Evolutionary conservation across 2,797 vertebrate genomes (phyloP).

Genomic region (Trematomus bernacchii): DNA sequence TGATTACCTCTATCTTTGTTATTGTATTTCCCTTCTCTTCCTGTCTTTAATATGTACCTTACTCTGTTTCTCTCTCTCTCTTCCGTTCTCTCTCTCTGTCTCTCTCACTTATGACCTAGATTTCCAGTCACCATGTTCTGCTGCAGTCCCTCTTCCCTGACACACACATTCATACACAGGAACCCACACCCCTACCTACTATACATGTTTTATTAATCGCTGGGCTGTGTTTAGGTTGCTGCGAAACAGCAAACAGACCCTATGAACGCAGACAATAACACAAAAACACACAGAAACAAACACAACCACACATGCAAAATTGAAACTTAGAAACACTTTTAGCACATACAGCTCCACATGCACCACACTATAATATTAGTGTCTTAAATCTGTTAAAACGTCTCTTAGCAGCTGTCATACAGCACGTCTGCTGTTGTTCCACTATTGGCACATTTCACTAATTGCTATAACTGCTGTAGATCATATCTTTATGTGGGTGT

Average conservation of each 20-base stretch:
- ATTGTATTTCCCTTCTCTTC: background rate
- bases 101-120: conserved; percentile 60
- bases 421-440: conserved; percentile 4
- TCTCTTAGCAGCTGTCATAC: conserved; percentile 10
- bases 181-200: conserved; percentile 12
- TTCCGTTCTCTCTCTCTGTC: background rate
- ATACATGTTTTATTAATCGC: conserved; percentile 66
- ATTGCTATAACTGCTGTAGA: background rate
- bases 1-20: conserved; percentile 21
- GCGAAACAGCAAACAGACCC: conserved; percentile 29
- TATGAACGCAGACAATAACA: background rate
- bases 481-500: background rate
- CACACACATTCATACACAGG: conserved; percentile 35
- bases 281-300: background rate
- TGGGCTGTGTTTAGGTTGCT: conserved; percentile 29
- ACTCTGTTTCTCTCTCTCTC: background rate
- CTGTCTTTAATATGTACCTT: conserved; percentile 1
- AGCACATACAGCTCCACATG: too few species aligned
- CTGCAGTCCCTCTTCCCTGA: conserved; percentile 48
- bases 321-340: background rate
- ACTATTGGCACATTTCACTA: background rate
- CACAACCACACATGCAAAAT: background rate
- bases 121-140: conserved; percentile 52
- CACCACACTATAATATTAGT: background rate
- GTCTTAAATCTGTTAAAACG: background rate